These are phyloP conservation scores for Mylabris phalerata DNA, from an alignment of 1,140 invertebrate genomes.

Conservation along the genomic window DNA sequence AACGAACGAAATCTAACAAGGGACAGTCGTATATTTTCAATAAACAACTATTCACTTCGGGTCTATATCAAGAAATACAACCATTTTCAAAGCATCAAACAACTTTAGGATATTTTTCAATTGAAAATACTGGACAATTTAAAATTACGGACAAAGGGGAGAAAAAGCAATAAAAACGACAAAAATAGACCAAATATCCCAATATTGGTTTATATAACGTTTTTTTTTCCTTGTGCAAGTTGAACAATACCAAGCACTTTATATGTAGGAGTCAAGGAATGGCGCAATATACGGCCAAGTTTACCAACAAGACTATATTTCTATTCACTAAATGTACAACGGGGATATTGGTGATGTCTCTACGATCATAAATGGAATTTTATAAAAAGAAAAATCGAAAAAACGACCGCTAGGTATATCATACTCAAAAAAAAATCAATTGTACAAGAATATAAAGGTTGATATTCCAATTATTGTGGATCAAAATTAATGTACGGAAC, in stretches of 20 bases:
- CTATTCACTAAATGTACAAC: no score
- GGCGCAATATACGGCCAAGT: conserved; percentile 14
- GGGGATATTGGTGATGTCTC: no score
- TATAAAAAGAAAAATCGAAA: no score
- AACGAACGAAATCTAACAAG: conserved; percentile 1
- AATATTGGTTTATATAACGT: no score
- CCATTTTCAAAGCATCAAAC: not conserved
- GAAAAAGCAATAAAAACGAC: conserved; percentile 10
- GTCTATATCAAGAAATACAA: not conserved
- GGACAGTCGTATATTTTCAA: not conserved
- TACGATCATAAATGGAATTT: no score
- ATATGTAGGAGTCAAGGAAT: conserved; percentile 8
- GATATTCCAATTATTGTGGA: no score
- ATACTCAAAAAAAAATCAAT: no score
- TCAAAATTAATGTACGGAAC: no score
- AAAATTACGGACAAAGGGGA: conserved; percentile 6
- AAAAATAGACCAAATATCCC: not conserved
- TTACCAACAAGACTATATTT: conserved; percentile 11
- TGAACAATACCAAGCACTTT: conserved; percentile 1
- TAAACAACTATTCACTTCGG: conserved; percentile 1
- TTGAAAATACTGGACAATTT: conserved; percentile 10
- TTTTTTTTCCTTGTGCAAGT: not conserved
- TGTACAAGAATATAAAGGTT: no score
- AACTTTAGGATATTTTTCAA: conserved; percentile 19
- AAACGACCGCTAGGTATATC: no score